A percentile compares a stretch with the other conserved stretches of the same genome.
Conservation (phyloP, 2,113 vertebrate genomes). For the Thamnaconus septentrionalis region DNA sequence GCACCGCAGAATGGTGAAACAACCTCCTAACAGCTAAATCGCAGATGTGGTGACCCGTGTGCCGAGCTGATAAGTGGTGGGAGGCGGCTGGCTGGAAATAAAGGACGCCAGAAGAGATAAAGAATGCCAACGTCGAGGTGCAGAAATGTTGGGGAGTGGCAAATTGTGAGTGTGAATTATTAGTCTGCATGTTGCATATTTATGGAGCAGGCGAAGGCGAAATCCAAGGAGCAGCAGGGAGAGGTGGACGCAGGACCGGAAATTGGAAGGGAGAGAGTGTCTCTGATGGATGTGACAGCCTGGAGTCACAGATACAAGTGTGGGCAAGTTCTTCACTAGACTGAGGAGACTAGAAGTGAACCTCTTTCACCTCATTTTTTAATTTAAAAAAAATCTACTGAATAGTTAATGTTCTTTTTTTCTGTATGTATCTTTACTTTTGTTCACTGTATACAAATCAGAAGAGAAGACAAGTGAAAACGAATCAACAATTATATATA, state of each 20-base stretch:
- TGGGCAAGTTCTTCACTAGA: conserved; percentile 52
- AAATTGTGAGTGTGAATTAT: conserved; percentile 53
- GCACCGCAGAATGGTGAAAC: not conserved
- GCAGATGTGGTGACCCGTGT: conserved; percentile 11
- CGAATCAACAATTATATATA: too few relatives aligned
- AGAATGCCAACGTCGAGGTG: conserved; percentile 59
- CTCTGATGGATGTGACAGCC: conserved; percentile 69
- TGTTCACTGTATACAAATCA: too few relatives aligned
- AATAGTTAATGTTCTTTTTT: too few relatives aligned
- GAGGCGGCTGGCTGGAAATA: conserved; percentile 20
- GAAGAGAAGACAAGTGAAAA: too few relatives aligned
- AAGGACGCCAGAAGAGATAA: conserved; percentile 55
- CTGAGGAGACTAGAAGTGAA: conserved; percentile 40
- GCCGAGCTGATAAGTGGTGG: conserved; percentile 18
- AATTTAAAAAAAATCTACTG: too few relatives aligned
- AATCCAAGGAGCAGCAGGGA: conserved; percentile 47
- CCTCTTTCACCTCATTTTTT: conserved; percentile 9
- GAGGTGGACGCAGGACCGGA: conserved; percentile 51
- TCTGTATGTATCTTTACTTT: too few relatives aligned
- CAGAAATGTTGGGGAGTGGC: conserved; percentile 59
- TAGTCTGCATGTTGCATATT: conserved; percentile 68
- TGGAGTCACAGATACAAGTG: conserved; percentile 59
- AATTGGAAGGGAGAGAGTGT: conserved; percentile 64
- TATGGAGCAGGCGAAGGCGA: conserved; percentile 55
- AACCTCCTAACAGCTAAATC: not conserved